phyloP scores from a whole-genome alignment of 1,140 invertebrate species.

The Formica exsecta region DNA sequence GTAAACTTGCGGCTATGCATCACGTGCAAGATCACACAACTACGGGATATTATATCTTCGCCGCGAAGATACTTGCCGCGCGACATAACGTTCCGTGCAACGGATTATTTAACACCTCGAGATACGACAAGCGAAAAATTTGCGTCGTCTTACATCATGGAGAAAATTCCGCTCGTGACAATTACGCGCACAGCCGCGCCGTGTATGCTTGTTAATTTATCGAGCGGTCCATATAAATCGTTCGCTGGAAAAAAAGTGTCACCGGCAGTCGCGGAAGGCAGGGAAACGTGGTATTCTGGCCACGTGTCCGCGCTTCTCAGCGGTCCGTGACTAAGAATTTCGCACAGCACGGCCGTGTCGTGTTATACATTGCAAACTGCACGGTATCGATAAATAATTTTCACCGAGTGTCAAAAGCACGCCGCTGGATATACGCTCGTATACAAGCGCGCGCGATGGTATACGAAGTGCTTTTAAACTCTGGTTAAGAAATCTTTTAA shows the following conservation, averaged over 20 bases:
- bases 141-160: conserved; percentile 38
- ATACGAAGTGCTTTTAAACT: conserved; percentile 33
- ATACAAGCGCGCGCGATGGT: conserved; percentile 70
- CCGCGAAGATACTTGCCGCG: not conserved
- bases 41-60: conserved; percentile 25
- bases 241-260: conserved; percentile 63
- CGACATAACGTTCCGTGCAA: conserved; percentile 10
- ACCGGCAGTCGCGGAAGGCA: not conserved
- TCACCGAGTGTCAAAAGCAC: conserved; percentile 75
- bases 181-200: not conserved
- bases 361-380: conserved; percentile 47
- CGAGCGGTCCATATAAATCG: conserved; percentile 64
- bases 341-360: conserved; percentile 21
- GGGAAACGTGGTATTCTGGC: conserved; percentile 25
- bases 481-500: not conserved
- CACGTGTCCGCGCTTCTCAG: conserved; percentile 64
- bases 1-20: conserved; percentile 22
- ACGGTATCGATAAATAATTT: conserved; percentile 78
- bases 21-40: conserved; percentile 26
- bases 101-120: conserved; percentile 51
- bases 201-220: conserved; percentile 49
- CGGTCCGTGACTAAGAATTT: conserved; percentile 77
- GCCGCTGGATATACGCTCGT: conserved; percentile 59
- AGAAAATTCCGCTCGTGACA: conserved; percentile 35
- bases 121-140: conserved; percentile 12